These are phyloP conservation scores for Umimayanthus kanabou DNA, from an alignment of 92 coral and sea anemone species.

Conservation along the genomic window DNA sequence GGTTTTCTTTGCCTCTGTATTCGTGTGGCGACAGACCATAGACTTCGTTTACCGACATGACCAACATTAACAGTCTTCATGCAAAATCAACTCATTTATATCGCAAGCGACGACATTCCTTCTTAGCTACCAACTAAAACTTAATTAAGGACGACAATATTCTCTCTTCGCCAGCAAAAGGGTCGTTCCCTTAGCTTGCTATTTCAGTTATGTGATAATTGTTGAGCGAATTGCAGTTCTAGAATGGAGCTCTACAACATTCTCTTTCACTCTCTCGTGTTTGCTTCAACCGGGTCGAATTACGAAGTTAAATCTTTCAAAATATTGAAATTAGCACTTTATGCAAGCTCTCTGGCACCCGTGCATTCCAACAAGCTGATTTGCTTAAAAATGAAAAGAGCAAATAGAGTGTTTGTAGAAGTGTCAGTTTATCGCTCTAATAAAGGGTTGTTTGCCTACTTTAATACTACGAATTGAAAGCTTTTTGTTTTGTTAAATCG, in stretches of 20 bases:
- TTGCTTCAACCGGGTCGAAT: slow-evolving; percentile 9
- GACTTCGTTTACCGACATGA: slow-evolving; percentile 4
- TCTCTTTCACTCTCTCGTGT: background rate
- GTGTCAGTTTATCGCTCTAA: slow-evolving; percentile 15
- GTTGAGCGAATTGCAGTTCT: background rate
- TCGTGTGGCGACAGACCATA: background rate
- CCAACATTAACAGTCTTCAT: background rate
- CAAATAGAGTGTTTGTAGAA: background rate
- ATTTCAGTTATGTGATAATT: background rate
- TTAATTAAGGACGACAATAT: background rate
- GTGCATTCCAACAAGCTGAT: slow-evolving; percentile 26
- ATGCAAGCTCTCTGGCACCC: slow-evolving; percentile 7
- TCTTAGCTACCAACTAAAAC: background rate
- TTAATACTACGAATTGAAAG: slow-evolving; percentile 9
- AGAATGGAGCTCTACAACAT: background rate
- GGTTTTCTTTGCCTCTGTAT: background rate
- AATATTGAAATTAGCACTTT: slow-evolving; percentile 14
- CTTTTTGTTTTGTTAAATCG: background rate
- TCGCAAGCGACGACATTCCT: background rate
- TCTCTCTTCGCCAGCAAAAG: background rate
- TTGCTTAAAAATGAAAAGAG: slow-evolving; percentile 19
- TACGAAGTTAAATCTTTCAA: background rate
- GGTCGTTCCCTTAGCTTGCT: background rate
- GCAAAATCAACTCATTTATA: background rate
- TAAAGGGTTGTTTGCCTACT: background rate